phyloP scores from a whole-genome alignment of 53 echinoderm and acorn worm species.

The Luidia sarsii region DNA sequence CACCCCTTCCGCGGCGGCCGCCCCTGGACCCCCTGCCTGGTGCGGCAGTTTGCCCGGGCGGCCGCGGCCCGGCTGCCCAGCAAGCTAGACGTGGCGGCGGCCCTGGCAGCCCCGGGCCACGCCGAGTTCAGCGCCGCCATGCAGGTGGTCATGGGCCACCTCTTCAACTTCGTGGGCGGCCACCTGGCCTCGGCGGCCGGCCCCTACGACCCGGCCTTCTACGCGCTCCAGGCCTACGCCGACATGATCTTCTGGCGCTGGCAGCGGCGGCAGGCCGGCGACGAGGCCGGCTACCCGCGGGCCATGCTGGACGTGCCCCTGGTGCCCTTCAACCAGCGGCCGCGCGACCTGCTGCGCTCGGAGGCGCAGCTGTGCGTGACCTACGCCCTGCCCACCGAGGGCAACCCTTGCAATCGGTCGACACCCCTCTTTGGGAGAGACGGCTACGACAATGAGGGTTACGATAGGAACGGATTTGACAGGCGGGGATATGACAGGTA shows the following conservation, averaged over 20 bases:
- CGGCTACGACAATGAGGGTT: slow-evolving; percentile 84
- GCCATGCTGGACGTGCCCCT: slow-evolving; percentile 71
- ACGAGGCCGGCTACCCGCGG: slow-evolving; percentile 61
- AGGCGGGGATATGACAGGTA: slow-evolving; percentile 69
- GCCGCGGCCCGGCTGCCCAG: slow-evolving; percentile 71
- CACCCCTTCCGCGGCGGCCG: slow-evolving; percentile 81
- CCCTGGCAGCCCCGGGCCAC: slow-evolving; percentile 72
- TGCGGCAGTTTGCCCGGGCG: slow-evolving; percentile 65
- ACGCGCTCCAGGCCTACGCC: slow-evolving; percentile 81
- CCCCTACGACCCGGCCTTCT: slow-evolving; percentile 94
- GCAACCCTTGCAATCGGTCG: slow-evolving; percentile 83
- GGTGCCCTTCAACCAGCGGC: slow-evolving; percentile 84
- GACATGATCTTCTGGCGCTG: slow-evolving; percentile 97
- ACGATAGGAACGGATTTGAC: slow-evolving; percentile 86
- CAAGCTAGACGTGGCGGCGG: slow-evolving; percentile 87
- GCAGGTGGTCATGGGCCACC: slow-evolving; percentile 84
- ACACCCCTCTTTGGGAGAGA: slow-evolving; percentile 62
- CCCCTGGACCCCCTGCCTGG: slow-evolving; percentile 85
- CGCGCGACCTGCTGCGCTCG: slow-evolving; percentile 68
- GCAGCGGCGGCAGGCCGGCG: slow-evolving; percentile 71
- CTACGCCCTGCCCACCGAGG: slow-evolving; percentile 71
- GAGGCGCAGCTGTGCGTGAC: slow-evolving; percentile 88
- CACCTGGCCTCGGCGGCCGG: slow-evolving; percentile 78
- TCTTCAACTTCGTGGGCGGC: slow-evolving; percentile 86
- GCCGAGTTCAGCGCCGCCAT: slow-evolving; percentile 74